A percentile compares a stretch with the other conserved stretches of the same genome.
Conservation (phyloP, 1,140 invertebrate genomes). For the Pristionchus pacificus region DNA sequence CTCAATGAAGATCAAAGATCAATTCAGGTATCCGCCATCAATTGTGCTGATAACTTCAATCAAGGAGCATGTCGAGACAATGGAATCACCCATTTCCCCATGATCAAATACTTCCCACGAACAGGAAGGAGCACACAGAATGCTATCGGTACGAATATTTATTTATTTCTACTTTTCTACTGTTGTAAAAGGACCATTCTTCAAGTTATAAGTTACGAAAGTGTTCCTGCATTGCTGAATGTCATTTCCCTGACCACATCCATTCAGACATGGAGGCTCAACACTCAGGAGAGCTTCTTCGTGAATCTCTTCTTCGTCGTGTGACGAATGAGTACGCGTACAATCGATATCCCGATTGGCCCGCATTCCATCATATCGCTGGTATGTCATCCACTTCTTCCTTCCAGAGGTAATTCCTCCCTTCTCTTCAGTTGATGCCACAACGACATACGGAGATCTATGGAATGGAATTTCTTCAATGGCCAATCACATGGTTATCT, state of each 20-base stretch:
- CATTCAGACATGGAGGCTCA: constrained; percentile 47
- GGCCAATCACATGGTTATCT: constrained; percentile 52
- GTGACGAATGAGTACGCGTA: constrained; percentile 50
- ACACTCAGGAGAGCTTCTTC: constrained; percentile 47
- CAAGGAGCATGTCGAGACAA: constrained; percentile 49
- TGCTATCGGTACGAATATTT: too few species aligned
- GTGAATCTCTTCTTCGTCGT: constrained; percentile 47
- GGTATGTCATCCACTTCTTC: constrained; percentile 15
- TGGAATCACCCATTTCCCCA: constrained; percentile 49
- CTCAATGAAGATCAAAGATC: too few species aligned
- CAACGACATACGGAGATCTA: constrained; percentile 50
- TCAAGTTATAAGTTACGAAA: too few species aligned
- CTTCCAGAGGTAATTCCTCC: too few species aligned
- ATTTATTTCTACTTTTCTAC: too few species aligned
- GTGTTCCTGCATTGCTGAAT: too few species aligned
- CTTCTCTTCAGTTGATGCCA: constrained; percentile 20
- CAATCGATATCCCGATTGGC: constrained; percentile 24
- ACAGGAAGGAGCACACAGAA: constrained; percentile 37
- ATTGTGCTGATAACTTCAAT: constrained; percentile 56
- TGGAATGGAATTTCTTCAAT: constrained; percentile 40
- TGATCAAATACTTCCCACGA: constrained; percentile 56
- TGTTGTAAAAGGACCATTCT: too few species aligned
- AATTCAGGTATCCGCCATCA: constrained; percentile 44
- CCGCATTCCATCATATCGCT: constrained; percentile 11
- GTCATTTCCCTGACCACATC: too few species aligned